phyloP scores from a whole-genome alignment of 2,888 invertebrate species.

The Neoitamus cyanurus region DNA sequence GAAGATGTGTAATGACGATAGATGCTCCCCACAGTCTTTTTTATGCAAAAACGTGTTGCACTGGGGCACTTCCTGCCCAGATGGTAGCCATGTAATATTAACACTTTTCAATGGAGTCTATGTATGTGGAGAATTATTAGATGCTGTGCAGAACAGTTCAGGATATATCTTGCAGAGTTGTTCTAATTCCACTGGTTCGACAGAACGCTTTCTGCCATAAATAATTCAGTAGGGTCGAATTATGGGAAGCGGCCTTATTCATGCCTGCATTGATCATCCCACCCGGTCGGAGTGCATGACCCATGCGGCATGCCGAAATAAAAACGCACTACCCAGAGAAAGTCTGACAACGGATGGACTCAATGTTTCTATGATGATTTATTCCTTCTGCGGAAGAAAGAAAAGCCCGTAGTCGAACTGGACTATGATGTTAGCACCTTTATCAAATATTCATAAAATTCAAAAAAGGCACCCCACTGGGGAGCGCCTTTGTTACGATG shows the following conservation, averaged over 20 bases:
- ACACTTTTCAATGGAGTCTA: neutral
- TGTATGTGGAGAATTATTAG: neutral
- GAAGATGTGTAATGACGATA: too few relatives aligned
- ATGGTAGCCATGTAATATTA: neutral
- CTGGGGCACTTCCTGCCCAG: neutral
- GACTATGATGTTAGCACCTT: neutral
- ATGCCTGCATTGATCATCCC: neutral
- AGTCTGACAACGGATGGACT: neutral
- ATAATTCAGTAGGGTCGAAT: constrained; percentile 36
- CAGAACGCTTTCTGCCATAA: constrained; percentile 9
- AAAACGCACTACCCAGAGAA: neutral
- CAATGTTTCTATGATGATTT: constrained; percentile 7
- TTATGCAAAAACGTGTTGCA: neutral
- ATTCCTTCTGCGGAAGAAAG: neutral
- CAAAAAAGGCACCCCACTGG: neutral
- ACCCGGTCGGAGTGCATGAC: constrained; percentile 1
- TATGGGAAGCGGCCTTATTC: neutral
- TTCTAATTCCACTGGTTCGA: constrained; percentile 16
- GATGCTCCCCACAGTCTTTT: too few relatives aligned
- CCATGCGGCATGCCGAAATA: constrained; percentile 4
- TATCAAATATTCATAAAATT: constrained; percentile 43
- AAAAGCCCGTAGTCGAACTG: neutral
- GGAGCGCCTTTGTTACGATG: neutral
- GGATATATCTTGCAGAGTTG: neutral
- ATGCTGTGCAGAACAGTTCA: neutral